Base-by-base conservation (phyloP, 2,113 vertebrate genomes). In the Mirza zaza region DNA sequence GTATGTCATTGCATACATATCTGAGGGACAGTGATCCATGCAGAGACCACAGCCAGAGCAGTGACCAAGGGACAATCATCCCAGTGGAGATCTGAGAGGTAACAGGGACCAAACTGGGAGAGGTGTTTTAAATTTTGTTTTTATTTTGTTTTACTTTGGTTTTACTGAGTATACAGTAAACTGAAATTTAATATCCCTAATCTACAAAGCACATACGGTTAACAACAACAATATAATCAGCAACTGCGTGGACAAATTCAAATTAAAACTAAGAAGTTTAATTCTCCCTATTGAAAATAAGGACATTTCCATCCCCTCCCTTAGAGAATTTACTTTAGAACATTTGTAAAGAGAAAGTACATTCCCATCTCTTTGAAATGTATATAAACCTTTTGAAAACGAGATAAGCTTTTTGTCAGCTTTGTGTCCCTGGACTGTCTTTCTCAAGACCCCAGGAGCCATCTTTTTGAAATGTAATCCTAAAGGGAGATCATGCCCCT, bases 351-450 rank as follows among this genome's bases (percentile, higher is more conserved):
- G 39, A 7, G 65, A 79, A 86, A 11, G 29, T 81, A 50, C n/a
- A 83, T 86, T 94, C 75, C 94, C 45, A 80, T 57, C n/a, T 36
- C 73, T 96, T 92, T 92, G 80, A 94, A 87, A 82, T 55, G 77
- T 52, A 59, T 90, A 94, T 87, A 95, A 94, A 95, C 76, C 39
- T 94, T 89, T 85, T 87, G 61, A 90, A 97, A 96, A 92, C 52
- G 29, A 87, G 68, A 92, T 73, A 90, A 89, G 39, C 6, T 70
- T 90, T 87, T 92, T 83, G 82, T 91, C 82, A 93, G 63, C 63
- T 93, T 96, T 93, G 84, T 93, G 80, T 73, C 52, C 39, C 55
- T 12, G 39, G 39, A 76, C 52, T 34, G 34, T 70, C 89, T 96
- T 92, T 90, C 89, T 61, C 97, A 90, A 94, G 85, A 81, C 76